Base-by-base conservation (phyloP, 2,113 vertebrate genomes). In the Platysternon megacephalum region DNA sequence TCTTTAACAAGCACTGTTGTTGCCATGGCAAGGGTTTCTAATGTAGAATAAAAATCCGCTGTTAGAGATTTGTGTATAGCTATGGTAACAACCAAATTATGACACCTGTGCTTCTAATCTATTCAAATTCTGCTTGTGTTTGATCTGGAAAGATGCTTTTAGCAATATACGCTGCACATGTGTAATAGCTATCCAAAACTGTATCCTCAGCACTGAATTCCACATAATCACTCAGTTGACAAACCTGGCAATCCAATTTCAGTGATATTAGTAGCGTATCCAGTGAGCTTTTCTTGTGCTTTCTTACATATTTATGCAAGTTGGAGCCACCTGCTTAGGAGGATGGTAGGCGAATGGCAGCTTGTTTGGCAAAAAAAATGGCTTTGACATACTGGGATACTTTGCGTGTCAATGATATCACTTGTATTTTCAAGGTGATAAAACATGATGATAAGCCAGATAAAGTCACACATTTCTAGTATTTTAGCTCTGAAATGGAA, bases 1-100 rank as follows among this genome's bases (percentile, higher is more conserved):
- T 91, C 97, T 98, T 91, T 96, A 97, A 95, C 87, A 94, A 94
- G 84, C 89, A 87, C 42, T 96, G 90, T 79, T 95, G 98, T 98
- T 98, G 95, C 98, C 97, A 98, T 98, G 97, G 98, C 52, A 97
- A 95, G 89, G 91, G 79, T 90, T 97, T 86, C 87, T 87, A 94
- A 92, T 79, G 90, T 93, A 97, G 97, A 97, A 97, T 88, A 96
- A 96, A 98, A 97, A 96, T 96, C 74, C 46, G 84, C 87, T 95
- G 79, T 68, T 90, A 97, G 87, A 96, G 96, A 92, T 96, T 87
- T 93, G 55, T 95, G 95, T 90, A 98, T 92, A 98, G 94, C 95
- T 98, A 98, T 97, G 94, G 97, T 95, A 98, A 98, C 94, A 81
- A 91, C 84, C 39, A 48, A 26, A 96, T 86, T 86, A 68, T 80